Conservation (phyloP, 1,140 invertebrate species). For the Metopolophium dirhodum region DNA sequence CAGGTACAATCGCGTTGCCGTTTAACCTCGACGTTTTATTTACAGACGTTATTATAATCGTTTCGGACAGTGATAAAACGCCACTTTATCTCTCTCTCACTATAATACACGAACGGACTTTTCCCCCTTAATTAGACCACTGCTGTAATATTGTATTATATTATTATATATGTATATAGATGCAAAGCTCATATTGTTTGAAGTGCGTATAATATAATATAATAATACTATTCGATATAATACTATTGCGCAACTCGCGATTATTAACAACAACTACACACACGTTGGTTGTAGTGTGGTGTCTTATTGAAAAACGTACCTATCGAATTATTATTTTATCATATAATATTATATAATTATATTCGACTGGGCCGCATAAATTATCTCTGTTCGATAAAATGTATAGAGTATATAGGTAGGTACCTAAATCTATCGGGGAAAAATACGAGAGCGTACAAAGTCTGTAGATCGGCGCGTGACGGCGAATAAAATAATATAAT, state of each 20-base stretch:
- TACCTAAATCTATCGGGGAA: not conserved
- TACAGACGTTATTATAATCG: not conserved
- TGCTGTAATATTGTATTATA: not conserved
- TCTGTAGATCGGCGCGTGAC: not conserved
- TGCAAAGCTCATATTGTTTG: not conserved
- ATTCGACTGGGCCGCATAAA: not conserved
- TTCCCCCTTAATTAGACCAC: constrained; percentile 4
- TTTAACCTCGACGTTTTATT: constrained; percentile 23
- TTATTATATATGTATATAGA: not conserved
- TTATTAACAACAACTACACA: not conserved
- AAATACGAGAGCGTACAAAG: not conserved
- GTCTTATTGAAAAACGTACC: not conserved
- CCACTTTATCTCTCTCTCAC: not conserved
- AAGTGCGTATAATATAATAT: not conserved
- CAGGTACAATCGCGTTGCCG: not conserved
- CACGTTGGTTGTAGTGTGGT: not conserved
- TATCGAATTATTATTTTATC: not conserved
- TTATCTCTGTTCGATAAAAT: not conserved
- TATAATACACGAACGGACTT: not conserved
- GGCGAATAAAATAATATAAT: not conserved
- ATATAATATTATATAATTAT: not conserved
- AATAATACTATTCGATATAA: not conserved
- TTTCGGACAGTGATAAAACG: not conserved
- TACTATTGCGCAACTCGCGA: not conserved
- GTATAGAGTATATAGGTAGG: not conserved